A percentile compares a stretch with the other conserved stretches of the same genome.
Evolutionary conservation across 2,113 vertebrate genomes (phyloP).

Genomic region (Ariopsis seemanni): DNA sequence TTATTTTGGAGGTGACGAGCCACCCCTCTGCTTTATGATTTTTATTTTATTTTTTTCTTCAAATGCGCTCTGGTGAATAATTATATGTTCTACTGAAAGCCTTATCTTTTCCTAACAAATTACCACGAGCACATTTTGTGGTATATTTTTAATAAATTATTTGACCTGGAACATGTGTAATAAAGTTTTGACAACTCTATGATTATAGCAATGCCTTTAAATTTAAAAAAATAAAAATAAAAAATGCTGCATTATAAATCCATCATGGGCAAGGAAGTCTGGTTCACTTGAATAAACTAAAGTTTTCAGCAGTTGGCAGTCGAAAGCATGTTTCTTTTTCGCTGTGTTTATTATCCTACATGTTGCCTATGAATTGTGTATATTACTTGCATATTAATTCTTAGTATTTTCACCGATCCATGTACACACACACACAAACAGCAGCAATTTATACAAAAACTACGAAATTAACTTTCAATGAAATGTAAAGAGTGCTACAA

Average conservation of each 20-base stretch:
- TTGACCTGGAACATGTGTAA: neutral
- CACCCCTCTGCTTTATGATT: slow-evolving; percentile 67
- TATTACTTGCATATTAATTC: neutral
- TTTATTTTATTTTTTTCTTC: slow-evolving; percentile 56
- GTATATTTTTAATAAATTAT: slow-evolving; percentile 10
- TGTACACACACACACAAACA: too few species aligned
- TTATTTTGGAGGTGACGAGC: slow-evolving; percentile 53
- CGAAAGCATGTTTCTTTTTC: neutral
- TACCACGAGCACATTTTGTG: slow-evolving; percentile 60
- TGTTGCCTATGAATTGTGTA: neutral
- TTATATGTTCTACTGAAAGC: slow-evolving; percentile 73
- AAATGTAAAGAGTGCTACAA: neutral
- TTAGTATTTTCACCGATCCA: neutral
- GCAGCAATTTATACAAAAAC: too few species aligned
- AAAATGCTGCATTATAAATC: neutral
- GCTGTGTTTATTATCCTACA: neutral
- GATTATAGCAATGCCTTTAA: neutral
- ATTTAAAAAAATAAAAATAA: too few species aligned
- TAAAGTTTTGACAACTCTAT: slow-evolving; percentile 5
- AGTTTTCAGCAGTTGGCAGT: neutral
- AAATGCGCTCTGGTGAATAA: slow-evolving; percentile 69
- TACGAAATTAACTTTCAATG: neutral
- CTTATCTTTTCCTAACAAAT: slow-evolving; percentile 58
- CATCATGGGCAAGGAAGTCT: slow-evolving; percentile 2
- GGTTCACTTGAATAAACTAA: neutral